Evolutionary conservation across 2,113 vertebrate genomes (phyloP).

Genomic region (Bostrychus sinensis): DNA sequence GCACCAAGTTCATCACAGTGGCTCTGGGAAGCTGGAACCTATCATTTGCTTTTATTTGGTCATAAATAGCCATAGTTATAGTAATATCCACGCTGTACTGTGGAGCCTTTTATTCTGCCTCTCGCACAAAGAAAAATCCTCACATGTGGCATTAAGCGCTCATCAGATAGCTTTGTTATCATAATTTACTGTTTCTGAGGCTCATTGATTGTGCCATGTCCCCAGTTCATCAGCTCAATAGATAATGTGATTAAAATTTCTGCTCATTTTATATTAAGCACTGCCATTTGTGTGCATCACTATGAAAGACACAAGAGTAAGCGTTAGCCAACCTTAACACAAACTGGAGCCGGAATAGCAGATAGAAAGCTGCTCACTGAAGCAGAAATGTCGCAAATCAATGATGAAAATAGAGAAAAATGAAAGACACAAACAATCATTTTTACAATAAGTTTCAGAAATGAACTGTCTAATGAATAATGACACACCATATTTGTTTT

Average conservation of each 20-base stretch:
- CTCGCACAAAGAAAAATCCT: conserved; percentile 5
- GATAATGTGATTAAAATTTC: conserved; percentile 42
- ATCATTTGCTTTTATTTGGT: conserved; percentile 43
- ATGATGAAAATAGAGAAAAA: conserved; percentile 3
- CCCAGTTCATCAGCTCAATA: conserved; percentile 50
- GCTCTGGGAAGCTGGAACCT: conserved; percentile 35
- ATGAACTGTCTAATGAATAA: not conserved
- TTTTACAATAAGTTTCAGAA: not conserved
- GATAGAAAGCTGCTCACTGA: conserved; percentile 13
- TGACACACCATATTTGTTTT: not conserved
- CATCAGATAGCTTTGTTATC: conserved; percentile 63
- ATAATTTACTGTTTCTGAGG: conserved; percentile 55
- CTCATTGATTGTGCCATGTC: conserved; percentile 56
- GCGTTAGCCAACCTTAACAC: too few relatives aligned
- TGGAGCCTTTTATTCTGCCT: conserved; percentile 28
- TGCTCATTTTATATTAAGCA: conserved; percentile 27
- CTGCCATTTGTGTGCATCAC: conserved; percentile 24
- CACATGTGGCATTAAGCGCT: conserved; percentile 20
- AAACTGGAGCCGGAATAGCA: conserved; percentile 26
- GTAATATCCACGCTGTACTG: conserved; percentile 11
- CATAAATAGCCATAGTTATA: conserved; percentile 32
- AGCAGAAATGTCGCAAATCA: conserved; percentile 28
- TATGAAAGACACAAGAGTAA: conserved; percentile 6
- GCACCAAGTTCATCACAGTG: conserved; percentile 21
- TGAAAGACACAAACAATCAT: conserved; percentile 6